phyloP scores from a whole-genome alignment of 2,888 invertebrate genomes.

The Plebejus argus region DNA sequence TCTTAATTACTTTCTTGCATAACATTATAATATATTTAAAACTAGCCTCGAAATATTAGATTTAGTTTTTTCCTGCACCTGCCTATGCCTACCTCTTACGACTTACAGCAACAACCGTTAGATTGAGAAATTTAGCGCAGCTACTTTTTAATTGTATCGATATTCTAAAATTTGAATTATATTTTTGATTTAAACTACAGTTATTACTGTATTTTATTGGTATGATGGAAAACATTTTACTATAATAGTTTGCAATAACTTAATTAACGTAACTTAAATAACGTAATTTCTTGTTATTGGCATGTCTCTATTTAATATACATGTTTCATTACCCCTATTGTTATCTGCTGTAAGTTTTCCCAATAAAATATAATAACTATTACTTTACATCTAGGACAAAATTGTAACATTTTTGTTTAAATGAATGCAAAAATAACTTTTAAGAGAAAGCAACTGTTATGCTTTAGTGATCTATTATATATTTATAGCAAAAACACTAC shows the following conservation, averaged over 20 bases:
- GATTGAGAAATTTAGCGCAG: conserved; percentile 51
- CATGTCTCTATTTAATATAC: too few species aligned
- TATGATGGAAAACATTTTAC: not conserved
- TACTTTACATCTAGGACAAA: too few species aligned
- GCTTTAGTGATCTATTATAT: not conserved
- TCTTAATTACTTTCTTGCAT: conserved; percentile 11
- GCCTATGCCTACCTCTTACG: conserved; percentile 42
- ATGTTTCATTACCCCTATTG: too few species aligned
- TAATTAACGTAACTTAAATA: too few species aligned
- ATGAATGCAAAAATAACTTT: too few species aligned
- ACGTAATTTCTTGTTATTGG: too few species aligned
- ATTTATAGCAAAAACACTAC: not conserved
- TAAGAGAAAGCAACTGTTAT: not conserved
- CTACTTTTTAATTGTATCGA: conserved; percentile 44
- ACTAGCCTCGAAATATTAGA: conserved; percentile 45
- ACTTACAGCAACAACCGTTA: conserved; percentile 44
- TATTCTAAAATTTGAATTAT: not conserved
- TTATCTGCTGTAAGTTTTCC: too few species aligned
- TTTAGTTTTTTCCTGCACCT: conserved; percentile 46
- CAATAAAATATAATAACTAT: too few species aligned
- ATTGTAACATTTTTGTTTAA: too few species aligned
- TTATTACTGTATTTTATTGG: not conserved
- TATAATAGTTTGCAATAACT: not conserved
- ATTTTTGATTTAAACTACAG: conserved; percentile 1
- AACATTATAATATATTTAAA: not conserved